Evolutionary conservation across 92 coral and sea anemone genomes (phyloP), one percentile per base, ranked within the genome.

Genomic region (Porites evermanni): DNA sequence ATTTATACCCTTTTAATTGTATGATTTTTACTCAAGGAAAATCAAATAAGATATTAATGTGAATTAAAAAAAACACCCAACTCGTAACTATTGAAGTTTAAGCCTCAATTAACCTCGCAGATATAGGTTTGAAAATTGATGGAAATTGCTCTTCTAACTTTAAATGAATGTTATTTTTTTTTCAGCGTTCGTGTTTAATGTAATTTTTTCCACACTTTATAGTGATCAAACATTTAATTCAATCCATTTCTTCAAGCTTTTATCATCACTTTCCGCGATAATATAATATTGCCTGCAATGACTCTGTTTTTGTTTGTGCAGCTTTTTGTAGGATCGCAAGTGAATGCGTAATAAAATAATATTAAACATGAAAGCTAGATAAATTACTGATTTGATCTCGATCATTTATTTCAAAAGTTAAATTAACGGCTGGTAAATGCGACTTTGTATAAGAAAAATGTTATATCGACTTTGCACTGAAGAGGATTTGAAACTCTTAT

Each of bases 311-410:
- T 51, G 86, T 70, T 44, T 70, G 78, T 50, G 4, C 78, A 81
- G 86, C 84, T 66, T 79, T 29, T 72, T 47, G 13, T 16, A 19
- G 21, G 66, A 58, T 51, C 29, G 59, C 26, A 54, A 54, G 60
- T 23, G 86, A 81, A 72, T 18, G 68, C 86, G 59, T 58, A 81
- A 81, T 58, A 44, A 70, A 56, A 56, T 17, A 70, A 67, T 67
- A 54, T 13, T 54, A 13, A 70, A 70, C 53, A 38, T 53, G 52
- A 74, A 53, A 8, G 20, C 54, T 54, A 18, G 77, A 81, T 81
- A 81, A 53, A 81, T 81, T 32, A 26, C 70, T 70, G 58, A 70
- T 70, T 81, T 70, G 78, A 81, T 59, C 63, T 60, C 73, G 53
- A 81, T 38, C 68, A 23, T 70, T 51, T 1, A 54, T 38, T 38